phyloP scores from a whole-genome alignment of 2,888 invertebrate species.

The Caenorhabditis imperialis region DNA sequence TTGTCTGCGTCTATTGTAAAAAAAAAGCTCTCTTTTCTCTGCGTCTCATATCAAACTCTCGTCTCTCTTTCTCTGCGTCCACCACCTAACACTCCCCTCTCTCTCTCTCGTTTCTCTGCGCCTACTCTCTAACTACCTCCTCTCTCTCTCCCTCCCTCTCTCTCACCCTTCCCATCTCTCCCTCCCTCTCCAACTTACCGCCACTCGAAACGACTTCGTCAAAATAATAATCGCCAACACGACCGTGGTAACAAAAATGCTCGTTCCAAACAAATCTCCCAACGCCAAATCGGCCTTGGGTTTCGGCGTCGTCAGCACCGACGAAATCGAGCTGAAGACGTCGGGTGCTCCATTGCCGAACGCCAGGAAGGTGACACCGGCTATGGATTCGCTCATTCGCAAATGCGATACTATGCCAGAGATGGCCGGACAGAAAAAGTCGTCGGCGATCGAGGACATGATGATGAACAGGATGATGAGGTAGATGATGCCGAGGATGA shows the following conservation, averaged over 20 bases:
- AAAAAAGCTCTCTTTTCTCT: no score
- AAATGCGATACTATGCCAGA: constrained; percentile 80
- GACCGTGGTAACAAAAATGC: constrained; percentile 82
- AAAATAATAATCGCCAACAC: constrained; percentile 82
- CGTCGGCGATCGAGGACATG: constrained; percentile 70
- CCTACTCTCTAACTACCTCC: no score
- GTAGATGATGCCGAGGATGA: constrained; percentile 60
- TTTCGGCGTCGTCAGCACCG: constrained; percentile 77
- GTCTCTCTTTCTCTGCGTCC: no score
- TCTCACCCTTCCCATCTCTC: no score
- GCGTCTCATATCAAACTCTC: no score
- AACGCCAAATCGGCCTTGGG: constrained; percentile 79
- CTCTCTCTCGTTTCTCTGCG: no score
- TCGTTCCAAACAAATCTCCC: constrained; percentile 80
- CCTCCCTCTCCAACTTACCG: constrained; percentile 22
- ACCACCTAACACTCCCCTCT: no score
- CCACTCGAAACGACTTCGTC: constrained; percentile 80
- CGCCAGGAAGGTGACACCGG: constrained; percentile 84
- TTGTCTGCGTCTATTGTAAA: neutral
- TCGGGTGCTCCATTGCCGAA: constrained; percentile 86
- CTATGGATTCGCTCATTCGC: constrained; percentile 80
- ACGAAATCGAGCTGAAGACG: constrained; percentile 83
- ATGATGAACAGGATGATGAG: constrained; percentile 67
- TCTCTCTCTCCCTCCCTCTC: no score
- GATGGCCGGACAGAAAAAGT: constrained; percentile 79